phyloP scores from a whole-genome alignment of 2,113 vertebrate species.

The Leptobrachium ailaonicum region DNA sequence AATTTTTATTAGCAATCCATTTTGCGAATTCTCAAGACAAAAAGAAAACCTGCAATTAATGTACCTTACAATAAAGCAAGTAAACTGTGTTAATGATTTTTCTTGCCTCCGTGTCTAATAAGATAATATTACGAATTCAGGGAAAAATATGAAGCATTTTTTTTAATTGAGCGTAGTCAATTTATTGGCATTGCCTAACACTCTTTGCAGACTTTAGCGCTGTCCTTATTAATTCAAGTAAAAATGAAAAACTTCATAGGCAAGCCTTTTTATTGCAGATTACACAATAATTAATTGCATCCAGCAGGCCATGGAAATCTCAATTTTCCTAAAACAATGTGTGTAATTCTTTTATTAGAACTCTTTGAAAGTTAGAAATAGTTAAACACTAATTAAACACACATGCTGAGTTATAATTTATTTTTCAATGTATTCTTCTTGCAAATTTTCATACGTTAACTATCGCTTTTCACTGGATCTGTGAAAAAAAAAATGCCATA shows the following conservation, averaged over 20 bases:
- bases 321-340: conserved; percentile 1
- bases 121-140: neutral
- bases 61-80: too few species aligned
- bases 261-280: neutral
- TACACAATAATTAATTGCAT: conserved; percentile 3
- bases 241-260: neutral
- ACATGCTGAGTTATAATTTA: neutral
- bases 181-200: neutral
- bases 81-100: neutral
- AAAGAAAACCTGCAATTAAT: too few species aligned
- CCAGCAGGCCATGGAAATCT: neutral
- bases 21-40: too few species aligned
- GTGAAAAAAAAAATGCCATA: too few species aligned
- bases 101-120: neutral
- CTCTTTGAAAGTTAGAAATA: neutral
- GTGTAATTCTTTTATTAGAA: neutral
- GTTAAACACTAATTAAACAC: neutral
- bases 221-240: neutral
- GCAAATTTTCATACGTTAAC: neutral
- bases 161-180: neutral
- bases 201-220: neutral
- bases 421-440: neutral
- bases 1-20: too few species aligned
- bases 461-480: too few species aligned
- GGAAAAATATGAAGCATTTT: neutral